Evolutionary conservation across 1,140 invertebrate species (phyloP), one percentile per base, ranked within the genome.

Genomic region (Lordiphosa collinella): DNA sequence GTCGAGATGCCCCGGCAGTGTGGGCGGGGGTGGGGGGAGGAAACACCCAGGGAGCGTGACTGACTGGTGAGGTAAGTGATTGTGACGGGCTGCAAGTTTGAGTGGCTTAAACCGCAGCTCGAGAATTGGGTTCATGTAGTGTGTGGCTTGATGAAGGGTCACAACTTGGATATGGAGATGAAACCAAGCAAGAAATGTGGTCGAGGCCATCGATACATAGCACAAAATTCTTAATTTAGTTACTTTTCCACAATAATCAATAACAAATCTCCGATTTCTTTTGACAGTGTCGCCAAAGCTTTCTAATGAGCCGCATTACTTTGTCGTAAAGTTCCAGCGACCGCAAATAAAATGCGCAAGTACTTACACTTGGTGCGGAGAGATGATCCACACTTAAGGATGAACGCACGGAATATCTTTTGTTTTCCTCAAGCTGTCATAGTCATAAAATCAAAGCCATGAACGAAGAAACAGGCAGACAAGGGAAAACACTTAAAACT

Each of bases 401-500:
- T 41, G 60, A 40, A 55, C 46, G 44, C 35, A 72, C 55, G 25
- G 8, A 29, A 29, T 29, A 58, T 79, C 55, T 62, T 49, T 74
- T 73, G 64, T 73, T 63, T 73, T 63, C 47, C 46, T 55, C 43
- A 67, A 78, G 74, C 75, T 80, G 68, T 74, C 64, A 59, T 55
- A 80, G 75, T 79, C 74, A 69, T 80, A 80, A 79, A 80, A 64
- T 73, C 69, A 69, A 49, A 80, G 61, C 58, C 69, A 78, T 79
- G 74, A 80, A 31, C 6, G 31, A 13, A 32, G 29, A 31, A 16
- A 18, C 22, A 29, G 14, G 31, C 11, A 18, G 43, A 41, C 37
- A 53, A 25, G 32, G 32, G 46, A 61, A 73, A 61, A 69, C 75
- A 79, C 74, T 78, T 80, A 68, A 74, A 61, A 65, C 29, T 44